Evolutionary conservation across 2,888 invertebrate genomes (phyloP).

Genomic region (Drosophila vallismaia): DNA sequence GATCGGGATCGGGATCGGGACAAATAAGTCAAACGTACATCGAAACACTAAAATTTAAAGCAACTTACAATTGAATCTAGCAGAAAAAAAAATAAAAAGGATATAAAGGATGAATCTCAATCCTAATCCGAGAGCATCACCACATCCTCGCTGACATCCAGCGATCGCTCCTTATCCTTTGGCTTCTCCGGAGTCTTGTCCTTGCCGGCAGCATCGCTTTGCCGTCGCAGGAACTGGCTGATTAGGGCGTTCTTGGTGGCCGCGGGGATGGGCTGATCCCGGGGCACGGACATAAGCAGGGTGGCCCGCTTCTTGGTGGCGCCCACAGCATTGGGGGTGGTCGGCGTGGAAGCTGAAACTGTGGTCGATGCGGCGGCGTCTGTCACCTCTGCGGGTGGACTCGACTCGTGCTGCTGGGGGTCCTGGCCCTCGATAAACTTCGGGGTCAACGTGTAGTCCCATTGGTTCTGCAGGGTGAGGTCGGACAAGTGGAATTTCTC

Average conservation of each 20-base stretch:
- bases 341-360: conserved; percentile 12
- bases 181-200: conserved; percentile 16
- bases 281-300: conserved; percentile 82
- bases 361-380: background rate
- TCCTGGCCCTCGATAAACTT: conserved; percentile 51
- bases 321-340: conserved; percentile 9
- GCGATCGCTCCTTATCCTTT: background rate
- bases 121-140: conserved; percentile 66
- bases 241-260: conserved; percentile 83
- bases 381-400: conserved; percentile 15
- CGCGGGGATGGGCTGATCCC: conserved; percentile 78
- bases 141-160: conserved; percentile 44
- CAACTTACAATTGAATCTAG: conserved; percentile 26
- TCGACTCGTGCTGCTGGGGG: conserved; percentile 28
- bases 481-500: conserved; percentile 85
- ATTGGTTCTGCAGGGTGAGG: conserved; percentile 85
- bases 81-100: conserved; percentile 7
- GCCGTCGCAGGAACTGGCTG: conserved; percentile 84
- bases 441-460: conserved; percentile 85
- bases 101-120: background rate
- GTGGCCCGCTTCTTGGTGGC: conserved; percentile 80
- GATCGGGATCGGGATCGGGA: background rate
- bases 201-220: conserved; percentile 38
- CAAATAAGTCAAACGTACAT: conserved; percentile 16
- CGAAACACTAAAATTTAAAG: conserved; percentile 9